Base-by-base conservation (phyloP, 2,113 vertebrate genomes). In the Epinephelus cyanopodus region DNA sequence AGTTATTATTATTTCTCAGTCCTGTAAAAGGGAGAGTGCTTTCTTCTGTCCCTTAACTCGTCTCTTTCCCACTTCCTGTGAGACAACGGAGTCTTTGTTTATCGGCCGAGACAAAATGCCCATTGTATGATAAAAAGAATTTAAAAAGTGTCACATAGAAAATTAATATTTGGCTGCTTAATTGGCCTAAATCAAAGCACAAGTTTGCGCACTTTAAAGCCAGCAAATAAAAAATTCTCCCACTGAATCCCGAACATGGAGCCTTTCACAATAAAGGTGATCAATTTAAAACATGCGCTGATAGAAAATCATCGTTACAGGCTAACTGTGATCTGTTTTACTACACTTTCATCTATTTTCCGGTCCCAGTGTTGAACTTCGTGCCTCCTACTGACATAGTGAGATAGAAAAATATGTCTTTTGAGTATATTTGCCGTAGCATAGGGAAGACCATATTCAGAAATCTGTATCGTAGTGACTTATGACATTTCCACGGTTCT, bases 361-460 rank as follows among this genome's bases (percentile, higher is more conserved):
- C 33, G 19, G 47, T 39, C 48, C n/a, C 65, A 7, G 23, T 83
- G 78, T 87, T 81, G 60, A 80, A 72, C 83, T 77, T 70, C 67
- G 83, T 87, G 84, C 84, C 74, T 90, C 79, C 71, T 37, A 10
- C 61, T 61, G 74, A 78, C 62, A 23, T 81, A 79, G 64, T 68
- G 37, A 72, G 17, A 67, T 85, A 90, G 69, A 77, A 84, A 52
- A 33, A 18, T 39, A 66, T 33, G 83, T 89, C 42, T 76, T 83
- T 82, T 56, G 63, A 80, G 67, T 91, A 83, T 90, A 91, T 89
- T 82, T 84, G 78, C 75, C 17, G 87, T 90, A 88, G 79, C 50
- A 18, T 92, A 89, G 79, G 58, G 61, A 77, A 13, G 29, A 52
- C 47, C 61, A 45, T 82, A 72, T 42, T 79, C 66, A 83, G 63